Evolutionary conservation across 2,113 vertebrate species (phyloP).

Genomic region (Oxyruncus cristatus): DNA sequence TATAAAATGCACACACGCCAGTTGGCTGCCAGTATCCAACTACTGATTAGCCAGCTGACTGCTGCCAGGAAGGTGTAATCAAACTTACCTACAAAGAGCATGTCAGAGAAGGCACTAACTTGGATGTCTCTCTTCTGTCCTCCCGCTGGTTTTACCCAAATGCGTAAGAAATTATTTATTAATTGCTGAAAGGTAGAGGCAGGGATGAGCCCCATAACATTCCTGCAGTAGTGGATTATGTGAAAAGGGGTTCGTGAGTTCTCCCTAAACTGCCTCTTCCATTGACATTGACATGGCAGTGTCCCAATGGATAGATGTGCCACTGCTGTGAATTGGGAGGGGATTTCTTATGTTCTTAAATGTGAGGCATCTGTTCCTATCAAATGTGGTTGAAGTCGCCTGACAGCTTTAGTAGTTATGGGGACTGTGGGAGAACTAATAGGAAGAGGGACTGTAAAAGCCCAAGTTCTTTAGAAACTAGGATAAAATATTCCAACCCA

Average conservation of each 20-base stretch:
- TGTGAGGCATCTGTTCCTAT: not conserved
- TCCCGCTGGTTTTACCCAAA: not conserved
- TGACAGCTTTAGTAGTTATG: slow-evolving; percentile 1
- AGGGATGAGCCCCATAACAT: not conserved
- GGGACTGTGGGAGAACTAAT: not conserved
- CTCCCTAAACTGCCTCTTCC: not conserved
- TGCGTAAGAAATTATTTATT: not conserved
- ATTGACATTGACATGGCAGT: not conserved
- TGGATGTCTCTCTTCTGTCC: not conserved
- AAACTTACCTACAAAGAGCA: not conserved
- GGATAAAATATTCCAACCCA: slow-evolving; percentile 27
- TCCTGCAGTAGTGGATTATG: not conserved
- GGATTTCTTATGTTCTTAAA: not conserved
- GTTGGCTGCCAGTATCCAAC: not conserved
- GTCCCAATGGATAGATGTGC: not conserved
- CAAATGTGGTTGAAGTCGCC: not conserved
- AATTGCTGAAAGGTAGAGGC: not conserved
- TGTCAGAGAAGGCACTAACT: not conserved
- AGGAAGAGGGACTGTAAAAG: not conserved
- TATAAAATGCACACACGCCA: not conserved
- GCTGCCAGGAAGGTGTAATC: not conserved
- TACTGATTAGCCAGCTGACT: not conserved
- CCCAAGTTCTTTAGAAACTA: slow-evolving; percentile 46
- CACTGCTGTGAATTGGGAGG: not conserved
- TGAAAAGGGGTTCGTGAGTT: not conserved